Evolutionary conservation across 2,113 vertebrate species (phyloP), one percentile per base, ranked within the genome.

Genomic region (Platichthys stellatus): DNA sequence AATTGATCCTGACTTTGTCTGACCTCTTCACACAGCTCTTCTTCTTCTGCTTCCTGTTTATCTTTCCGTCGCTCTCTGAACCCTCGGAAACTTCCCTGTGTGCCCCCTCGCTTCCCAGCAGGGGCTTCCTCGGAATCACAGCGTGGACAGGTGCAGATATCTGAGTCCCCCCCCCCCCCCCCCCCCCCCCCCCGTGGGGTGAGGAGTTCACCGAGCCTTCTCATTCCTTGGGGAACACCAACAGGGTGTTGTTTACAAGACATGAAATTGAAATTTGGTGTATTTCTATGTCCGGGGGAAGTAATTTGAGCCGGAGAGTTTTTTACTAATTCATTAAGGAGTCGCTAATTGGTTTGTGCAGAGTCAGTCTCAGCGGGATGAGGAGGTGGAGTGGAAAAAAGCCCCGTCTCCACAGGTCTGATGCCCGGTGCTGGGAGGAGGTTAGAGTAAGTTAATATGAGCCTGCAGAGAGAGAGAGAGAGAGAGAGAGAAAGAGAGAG

Each of bases 131-230:
- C 40, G 26, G 70, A 20, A 74, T 81, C 78, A 69, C 73, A 72
- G 78, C 40, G 12, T 43, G 38, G 86, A 90, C 93, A 93, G 92
- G 89, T 91, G 90, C 81, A 83, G 86, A 31, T 31, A 31, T 31
- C 5, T 31, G 28, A 31, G 28, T 31, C 28, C 86, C 58, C 57
- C 78, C 49, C 26, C 47, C 57, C 78, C 49, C 26, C 47, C 23
- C 23, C 23, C 23, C 23, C 23, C 23, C 13, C 61, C 21, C 38
- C 53, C 35, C 63, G 74, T 17, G 40, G 67, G 45, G 59, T 35
- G 71, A 77, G 28, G 70, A 75, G 35, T 62, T 81, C 38, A 76
- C 57, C 18, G 5, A 31, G 35, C 54, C 45, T 58, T 63, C 57
- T 53, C 80, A 83, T 83, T 85, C 81, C 78, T 81, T 71, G 74